Conservation (phyloP, 2,888 invertebrate genomes). For the Rhyacophila evoluta region DNA sequence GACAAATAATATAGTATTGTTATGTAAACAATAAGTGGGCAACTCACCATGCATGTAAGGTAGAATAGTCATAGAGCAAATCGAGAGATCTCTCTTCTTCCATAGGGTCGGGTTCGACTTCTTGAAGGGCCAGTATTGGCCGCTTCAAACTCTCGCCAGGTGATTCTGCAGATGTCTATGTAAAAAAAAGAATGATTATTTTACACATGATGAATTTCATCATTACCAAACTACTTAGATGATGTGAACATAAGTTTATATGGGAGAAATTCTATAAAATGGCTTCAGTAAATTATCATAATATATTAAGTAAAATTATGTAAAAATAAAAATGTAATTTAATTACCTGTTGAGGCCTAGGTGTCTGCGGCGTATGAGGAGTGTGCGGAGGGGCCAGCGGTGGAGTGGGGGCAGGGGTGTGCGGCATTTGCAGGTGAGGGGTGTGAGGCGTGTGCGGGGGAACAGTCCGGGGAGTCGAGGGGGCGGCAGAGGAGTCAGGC, state of each 20-base stretch:
- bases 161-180: slow-evolving; percentile 50
- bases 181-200: slow-evolving; percentile 37
- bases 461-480: slow-evolving; percentile 56
- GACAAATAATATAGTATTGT: too few relatives aligned
- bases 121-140: slow-evolving; percentile 82
- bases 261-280: too few relatives aligned
- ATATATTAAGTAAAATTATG: too few relatives aligned
- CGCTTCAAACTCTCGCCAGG: slow-evolving; percentile 71
- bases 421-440: slow-evolving; percentile 64
- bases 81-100: slow-evolving; percentile 86
- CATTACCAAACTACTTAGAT: too few relatives aligned
- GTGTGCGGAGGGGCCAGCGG: slow-evolving; percentile 64
- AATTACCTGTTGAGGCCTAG: slow-evolving; percentile 53
- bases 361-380: slow-evolving; percentile 60
- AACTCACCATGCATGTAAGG: slow-evolving; percentile 84
- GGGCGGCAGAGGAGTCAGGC: slow-evolving; percentile 57
- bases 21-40: too few relatives aligned
- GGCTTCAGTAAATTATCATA: too few relatives aligned
- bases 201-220: too few relatives aligned
- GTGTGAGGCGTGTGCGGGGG: slow-evolving; percentile 42
- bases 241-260: too few relatives aligned
- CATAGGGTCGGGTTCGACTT: slow-evolving; percentile 81
- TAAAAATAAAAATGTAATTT: too few relatives aligned
- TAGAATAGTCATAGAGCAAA: slow-evolving; percentile 90
- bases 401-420: slow-evolving; percentile 68